A percentile compares a stretch with the other conserved stretches of the same genome.
Evolutionary conservation across 2,113 vertebrate genomes (phyloP).

Genomic region (Peromyscus californicus): DNA sequence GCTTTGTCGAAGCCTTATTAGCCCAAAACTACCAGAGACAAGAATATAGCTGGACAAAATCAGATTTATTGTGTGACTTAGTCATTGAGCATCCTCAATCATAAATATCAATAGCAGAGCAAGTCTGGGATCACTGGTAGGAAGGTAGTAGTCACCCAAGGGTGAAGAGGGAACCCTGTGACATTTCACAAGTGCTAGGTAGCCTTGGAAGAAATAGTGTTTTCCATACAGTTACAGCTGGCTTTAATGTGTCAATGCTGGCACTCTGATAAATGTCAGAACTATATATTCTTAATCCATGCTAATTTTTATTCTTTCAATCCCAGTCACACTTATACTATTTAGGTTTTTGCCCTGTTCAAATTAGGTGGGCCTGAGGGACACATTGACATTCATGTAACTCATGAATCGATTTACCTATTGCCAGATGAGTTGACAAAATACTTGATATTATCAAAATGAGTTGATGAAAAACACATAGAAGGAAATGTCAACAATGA

Average conservation of each 20-base stretch:
- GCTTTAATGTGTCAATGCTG: background rate
- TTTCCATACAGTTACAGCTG: slow-evolving; percentile 44
- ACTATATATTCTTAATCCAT: background rate
- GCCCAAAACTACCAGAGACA: slow-evolving; percentile 2
- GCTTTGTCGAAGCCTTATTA: slow-evolving; percentile 50
- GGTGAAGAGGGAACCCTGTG: background rate
- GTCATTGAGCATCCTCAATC: background rate
- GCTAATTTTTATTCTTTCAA: slow-evolving; percentile 41
- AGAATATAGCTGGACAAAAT: slow-evolving; percentile 34
- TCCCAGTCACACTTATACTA: background rate
- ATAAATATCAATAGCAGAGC: slow-evolving; percentile 43
- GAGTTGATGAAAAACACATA: slow-evolving; percentile 32
- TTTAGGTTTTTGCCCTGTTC: slow-evolving; percentile 36
- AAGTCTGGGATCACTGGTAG: background rate
- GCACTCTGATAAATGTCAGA: background rate
- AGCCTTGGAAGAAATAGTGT: slow-evolving; percentile 23
- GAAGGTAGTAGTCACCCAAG: background rate
- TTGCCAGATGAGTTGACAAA: slow-evolving; percentile 49
- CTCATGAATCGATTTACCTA: slow-evolving; percentile 37
- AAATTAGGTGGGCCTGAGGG: background rate
- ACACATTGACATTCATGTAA: slow-evolving; percentile 15
- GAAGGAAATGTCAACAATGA: background rate
- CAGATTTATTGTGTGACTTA: slow-evolving; percentile 44
- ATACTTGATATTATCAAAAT: slow-evolving; percentile 11
- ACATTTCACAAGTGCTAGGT: background rate